Percentiles rank a stretch among this genome's conserved stretches.
phyloP scores from a whole-genome alignment of 2,113 vertebrate species.

The Drymodes brunneopygia region DNA sequence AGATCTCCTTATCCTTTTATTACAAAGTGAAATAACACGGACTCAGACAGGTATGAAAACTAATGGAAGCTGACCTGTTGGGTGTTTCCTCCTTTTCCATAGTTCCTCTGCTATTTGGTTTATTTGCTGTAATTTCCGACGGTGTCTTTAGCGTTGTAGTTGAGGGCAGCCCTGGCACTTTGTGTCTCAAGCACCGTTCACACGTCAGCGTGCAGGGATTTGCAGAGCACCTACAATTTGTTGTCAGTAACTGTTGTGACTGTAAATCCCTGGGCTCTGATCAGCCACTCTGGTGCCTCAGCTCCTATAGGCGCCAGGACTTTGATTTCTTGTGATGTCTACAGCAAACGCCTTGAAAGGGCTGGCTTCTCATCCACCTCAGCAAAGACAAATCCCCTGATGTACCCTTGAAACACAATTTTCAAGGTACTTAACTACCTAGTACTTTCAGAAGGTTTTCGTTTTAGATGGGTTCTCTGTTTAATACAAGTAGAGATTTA shows the following conservation, averaged over 20 bases:
- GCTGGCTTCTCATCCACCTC: conserved; percentile 22
- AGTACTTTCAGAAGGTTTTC: conserved; percentile 34
- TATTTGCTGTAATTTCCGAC: neutral
- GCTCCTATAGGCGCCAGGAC: neutral
- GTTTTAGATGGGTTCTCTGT: neutral
- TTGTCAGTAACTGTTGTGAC: neutral
- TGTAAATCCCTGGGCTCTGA: neutral
- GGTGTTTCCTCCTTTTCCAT: neutral
- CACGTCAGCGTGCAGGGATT: neutral
- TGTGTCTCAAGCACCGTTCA: neutral
- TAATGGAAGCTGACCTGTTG: neutral
- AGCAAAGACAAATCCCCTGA: conserved; percentile 33
- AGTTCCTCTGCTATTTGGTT: neutral
- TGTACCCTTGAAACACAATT: conserved; percentile 27
- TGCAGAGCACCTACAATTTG: neutral
- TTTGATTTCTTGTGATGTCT: conserved; percentile 52
- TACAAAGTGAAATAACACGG: neutral
- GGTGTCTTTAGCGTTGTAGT: neutral
- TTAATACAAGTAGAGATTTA: neutral
- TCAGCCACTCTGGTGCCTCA: neutral
- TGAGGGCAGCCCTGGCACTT: neutral
- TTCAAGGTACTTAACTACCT: conserved; percentile 44
- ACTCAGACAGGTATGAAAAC: neutral
- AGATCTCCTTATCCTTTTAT: neutral
- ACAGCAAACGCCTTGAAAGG: conserved; percentile 21